Percentiles rank a stretch among this genome's conserved stretches.
Conservation (phyloP, 2,113 vertebrate genomes). For the Sula dactylatra region DNA sequence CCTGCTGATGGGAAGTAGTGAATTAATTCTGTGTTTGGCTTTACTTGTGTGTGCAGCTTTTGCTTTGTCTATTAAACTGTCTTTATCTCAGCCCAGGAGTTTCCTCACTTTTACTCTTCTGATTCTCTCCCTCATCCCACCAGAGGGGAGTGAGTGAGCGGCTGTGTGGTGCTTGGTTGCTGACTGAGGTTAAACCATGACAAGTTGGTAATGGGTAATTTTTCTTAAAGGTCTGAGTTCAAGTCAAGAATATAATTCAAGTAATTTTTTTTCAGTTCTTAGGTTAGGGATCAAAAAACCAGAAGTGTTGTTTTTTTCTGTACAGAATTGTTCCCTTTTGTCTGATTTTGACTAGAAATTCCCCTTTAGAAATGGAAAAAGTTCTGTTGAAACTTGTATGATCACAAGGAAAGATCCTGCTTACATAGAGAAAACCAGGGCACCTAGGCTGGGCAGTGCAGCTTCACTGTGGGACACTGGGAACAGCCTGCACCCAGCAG, state of each 20-base stretch:
- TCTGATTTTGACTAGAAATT: not conserved
- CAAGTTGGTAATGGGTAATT: not conserved
- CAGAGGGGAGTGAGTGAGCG: no score
- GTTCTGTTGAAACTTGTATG: not conserved
- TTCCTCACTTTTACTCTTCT: no score
- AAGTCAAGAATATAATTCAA: not conserved
- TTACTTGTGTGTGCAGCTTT: no score
- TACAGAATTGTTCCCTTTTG: not conserved
- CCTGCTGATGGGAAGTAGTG: no score
- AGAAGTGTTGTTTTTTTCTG: not conserved
- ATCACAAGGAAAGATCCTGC: not conserved
- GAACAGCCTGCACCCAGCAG: not conserved
- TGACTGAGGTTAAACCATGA: no score
- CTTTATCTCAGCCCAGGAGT: no score
- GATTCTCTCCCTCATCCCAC: no score
- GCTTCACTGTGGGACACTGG: rapidly evolving
- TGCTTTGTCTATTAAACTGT: no score
- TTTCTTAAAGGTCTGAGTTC: not conserved
- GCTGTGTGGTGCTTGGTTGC: no score
- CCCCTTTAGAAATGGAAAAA: not conserved
- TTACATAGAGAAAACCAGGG: not conserved
- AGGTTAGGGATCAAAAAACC: not conserved
- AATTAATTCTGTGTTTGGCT: no score
- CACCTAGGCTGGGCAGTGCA: not conserved
- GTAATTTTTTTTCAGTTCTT: not conserved